Evolutionary conservation across 2,888 invertebrate genomes (phyloP).

Genomic region (Drosophila colorata): DNA sequence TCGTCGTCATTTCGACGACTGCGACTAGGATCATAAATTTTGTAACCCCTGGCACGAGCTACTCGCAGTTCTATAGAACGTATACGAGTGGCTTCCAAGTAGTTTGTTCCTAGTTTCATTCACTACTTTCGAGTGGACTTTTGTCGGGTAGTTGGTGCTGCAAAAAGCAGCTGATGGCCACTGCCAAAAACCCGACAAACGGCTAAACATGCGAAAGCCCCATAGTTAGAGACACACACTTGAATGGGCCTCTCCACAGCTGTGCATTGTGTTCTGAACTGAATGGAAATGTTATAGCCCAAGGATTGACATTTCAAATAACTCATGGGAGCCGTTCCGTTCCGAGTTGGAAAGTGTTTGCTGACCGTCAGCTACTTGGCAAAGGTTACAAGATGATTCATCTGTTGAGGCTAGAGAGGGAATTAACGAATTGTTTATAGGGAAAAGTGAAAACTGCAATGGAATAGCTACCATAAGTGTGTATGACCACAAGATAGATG

Average conservation of each 20-base stretch:
- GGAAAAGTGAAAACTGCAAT: too few species aligned
- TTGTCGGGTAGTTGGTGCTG: slow-evolving; percentile 30
- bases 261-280: not conserved
- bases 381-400: slow-evolving; percentile 17
- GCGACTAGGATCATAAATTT: slow-evolving; percentile 75
- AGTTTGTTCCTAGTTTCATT: slow-evolving; percentile 30
- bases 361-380: not conserved
- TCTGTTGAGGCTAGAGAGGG: not conserved
- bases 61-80: slow-evolving; percentile 1
- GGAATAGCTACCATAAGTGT: not conserved
- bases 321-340: not conserved
- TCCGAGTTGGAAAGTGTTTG: slow-evolving; percentile 2
- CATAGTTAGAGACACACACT: slow-evolving; percentile 8
- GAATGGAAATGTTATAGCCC: not conserved
- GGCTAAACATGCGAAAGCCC: slow-evolving; percentile 32
- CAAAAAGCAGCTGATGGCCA: slow-evolving; percentile 39
- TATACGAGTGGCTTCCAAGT: slow-evolving; percentile 21
- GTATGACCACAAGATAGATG: not conserved
- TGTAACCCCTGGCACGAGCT: slow-evolving; percentile 55
- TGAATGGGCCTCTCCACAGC: not conserved
- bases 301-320: slow-evolving; percentile 1
- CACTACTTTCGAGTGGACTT: slow-evolving; percentile 32
- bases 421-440: not conserved
- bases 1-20: slow-evolving; percentile 74
- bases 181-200: slow-evolving; percentile 1